Conservation (phyloP, 2,797 vertebrate genomes). For the Threskiornis aethiopicus region DNA sequence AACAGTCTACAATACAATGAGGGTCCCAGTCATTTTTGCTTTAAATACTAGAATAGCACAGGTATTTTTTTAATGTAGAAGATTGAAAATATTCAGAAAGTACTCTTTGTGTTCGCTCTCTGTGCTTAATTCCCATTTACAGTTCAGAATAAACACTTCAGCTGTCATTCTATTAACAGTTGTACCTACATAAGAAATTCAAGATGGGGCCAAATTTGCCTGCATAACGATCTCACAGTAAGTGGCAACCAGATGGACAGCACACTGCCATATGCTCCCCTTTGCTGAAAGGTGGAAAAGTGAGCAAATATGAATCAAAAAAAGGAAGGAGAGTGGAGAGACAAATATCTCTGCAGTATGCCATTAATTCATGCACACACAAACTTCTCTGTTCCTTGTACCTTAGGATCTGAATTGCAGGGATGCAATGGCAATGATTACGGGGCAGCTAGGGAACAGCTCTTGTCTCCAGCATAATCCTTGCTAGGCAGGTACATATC, state of each 20-base stretch:
- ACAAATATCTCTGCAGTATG: background rate
- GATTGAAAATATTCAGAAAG: background rate
- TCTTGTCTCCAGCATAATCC: background rate
- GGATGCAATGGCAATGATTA: fast-evolving
- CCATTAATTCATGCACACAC: background rate
- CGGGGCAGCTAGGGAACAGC: background rate
- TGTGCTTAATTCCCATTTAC: background rate
- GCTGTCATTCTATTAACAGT: slow-evolving; percentile 11
- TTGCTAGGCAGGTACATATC: background rate
- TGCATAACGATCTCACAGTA: slow-evolving; percentile 18
- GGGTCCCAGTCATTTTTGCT: background rate
- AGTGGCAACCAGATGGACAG: slow-evolving; percentile 49
- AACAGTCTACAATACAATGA: background rate
- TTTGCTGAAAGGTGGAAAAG: slow-evolving; percentile 19
- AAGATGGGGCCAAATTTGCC: slow-evolving; percentile 25
- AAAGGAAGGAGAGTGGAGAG: background rate
- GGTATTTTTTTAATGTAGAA: background rate
- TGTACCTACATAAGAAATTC: slow-evolving; percentile 7
- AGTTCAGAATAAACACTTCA: slow-evolving; percentile 5
- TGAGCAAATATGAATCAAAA: background rate
- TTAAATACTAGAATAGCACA: background rate
- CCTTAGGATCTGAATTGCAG: background rate
- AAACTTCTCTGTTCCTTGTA: background rate
- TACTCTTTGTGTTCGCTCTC: background rate
- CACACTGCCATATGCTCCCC: slow-evolving; percentile 32